Percentiles rank a stretch among this genome's conserved stretches.
These are phyloP conservation scores for Odocoileus hemionus DNA, from an alignment of 2,113 vertebrate genomes.

Conservation along the genomic window DNA sequence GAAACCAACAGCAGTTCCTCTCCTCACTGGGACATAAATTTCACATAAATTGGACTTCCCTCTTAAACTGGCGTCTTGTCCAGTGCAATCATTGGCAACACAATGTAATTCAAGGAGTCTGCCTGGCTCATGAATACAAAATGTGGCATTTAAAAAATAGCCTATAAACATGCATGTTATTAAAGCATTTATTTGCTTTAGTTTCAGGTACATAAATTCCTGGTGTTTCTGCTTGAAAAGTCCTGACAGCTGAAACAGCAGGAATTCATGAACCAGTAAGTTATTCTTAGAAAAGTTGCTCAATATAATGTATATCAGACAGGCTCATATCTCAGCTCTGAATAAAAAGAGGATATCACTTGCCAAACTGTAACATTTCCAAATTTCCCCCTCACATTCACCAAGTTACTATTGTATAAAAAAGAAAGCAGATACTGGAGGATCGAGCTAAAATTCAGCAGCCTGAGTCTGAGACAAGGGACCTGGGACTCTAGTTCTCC, in stretches of 20 bases:
- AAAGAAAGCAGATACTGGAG: neutral
- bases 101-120: neutral
- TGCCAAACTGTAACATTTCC: slow-evolving; percentile 1
- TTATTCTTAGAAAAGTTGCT: slow-evolving; percentile 39
- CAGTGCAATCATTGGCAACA: slow-evolving; percentile 23
- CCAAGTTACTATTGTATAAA: neutral
- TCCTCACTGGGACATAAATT: neutral
- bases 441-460: neutral
- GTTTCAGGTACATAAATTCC: slow-evolving; percentile 60
- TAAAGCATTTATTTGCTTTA: slow-evolving; percentile 55
- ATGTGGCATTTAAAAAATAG: slow-evolving; percentile 41
- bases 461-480: neutral
- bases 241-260: slow-evolving; percentile 43
- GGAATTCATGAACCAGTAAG: slow-evolving; percentile 46
- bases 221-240: slow-evolving; percentile 53
- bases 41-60: slow-evolving; percentile 34
- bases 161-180: slow-evolving; percentile 30
- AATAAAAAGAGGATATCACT: neutral
- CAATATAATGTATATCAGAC: neutral
- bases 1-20: slow-evolving; percentile 29
- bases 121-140: neutral
- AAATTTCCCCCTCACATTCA: neutral
- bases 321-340: neutral
- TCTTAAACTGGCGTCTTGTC: slow-evolving; percentile 18
- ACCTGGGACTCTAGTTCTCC: neutral